Base-by-base conservation (phyloP, 2,888 invertebrate species). In the Mycalesis mineus region DNA sequence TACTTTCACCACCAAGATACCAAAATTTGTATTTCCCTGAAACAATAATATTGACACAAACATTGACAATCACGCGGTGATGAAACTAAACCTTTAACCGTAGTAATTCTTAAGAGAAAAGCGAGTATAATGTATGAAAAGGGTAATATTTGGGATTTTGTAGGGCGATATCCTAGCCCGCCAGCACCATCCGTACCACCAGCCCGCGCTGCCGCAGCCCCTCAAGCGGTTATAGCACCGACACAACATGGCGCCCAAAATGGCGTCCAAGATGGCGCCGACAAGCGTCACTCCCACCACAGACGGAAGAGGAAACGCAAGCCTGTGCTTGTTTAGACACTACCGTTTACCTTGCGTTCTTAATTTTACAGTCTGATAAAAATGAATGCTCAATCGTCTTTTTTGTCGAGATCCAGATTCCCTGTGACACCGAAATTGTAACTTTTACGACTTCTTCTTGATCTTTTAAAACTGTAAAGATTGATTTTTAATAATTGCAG, bases 221-320 rank as follows among this genome's bases (percentile, higher is more conserved):
- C 79, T 78, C 82, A 84, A 85, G 72, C 84, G 85, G 77, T 89
- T 90, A 87, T 88, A 89, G 88, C 90, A 89, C 76, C 81, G 65
- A 69, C 69, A 68, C 65, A 61, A 68, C 60, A 57, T 66, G 68
- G 60, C 69, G 61, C 22, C 63, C 65, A 64, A 68, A 61, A 57
- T 66, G 68, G 60, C 69, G 61, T 33, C 63, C 65, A 64, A 66
- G 58, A 60, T 49, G 65, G 61, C 68, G 66, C 62, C 61, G 71
- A 65, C 62, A 74, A 63, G 64, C 74, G 75, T 52, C 89, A 88
- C 70, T 73, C 82, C 62, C 70, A 68, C 58, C 80, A 76, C 67
- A 78, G 77, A 66, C 76, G 75, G 66, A 85, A 80, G 70, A 76
- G 85, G 68, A 87, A 83, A 76, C 78, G 88, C 60, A 82, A 78